Evolutionary conservation across 2,797 vertebrate genomes (phyloP).

Genomic region (Hafferia zeledoni): DNA sequence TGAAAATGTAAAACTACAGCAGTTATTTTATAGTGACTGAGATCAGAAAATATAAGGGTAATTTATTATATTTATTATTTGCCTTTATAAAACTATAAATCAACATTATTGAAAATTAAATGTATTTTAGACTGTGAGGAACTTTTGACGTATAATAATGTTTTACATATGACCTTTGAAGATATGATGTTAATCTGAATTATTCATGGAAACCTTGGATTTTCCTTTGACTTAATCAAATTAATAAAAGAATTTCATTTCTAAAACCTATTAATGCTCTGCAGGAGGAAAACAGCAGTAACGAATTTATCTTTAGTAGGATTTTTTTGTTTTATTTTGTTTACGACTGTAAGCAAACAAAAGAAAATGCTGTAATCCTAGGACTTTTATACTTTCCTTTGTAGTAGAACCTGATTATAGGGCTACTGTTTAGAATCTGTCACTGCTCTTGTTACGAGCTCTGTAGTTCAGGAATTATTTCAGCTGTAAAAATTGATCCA

Average conservation of each 20-base stretch:
- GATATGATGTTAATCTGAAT: slow-evolving; percentile 85
- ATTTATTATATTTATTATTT: slow-evolving; percentile 97
- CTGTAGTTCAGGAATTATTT: background rate
- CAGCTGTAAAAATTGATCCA: background rate
- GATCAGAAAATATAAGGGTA: slow-evolving; percentile 86
- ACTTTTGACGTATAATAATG: slow-evolving; percentile 76
- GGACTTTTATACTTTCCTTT: background rate
- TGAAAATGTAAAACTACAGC: slow-evolving; percentile 85
- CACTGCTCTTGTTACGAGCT: background rate
- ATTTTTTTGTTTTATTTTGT: slow-evolving; percentile 4
- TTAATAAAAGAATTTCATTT: slow-evolving; percentile 77
- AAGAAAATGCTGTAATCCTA: background rate
- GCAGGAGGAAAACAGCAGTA: slow-evolving; percentile 34
- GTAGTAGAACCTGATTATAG: background rate
- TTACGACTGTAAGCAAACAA: background rate
- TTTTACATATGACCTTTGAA: slow-evolving; percentile 84
- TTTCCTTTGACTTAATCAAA: slow-evolving; percentile 76
- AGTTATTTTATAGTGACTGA: slow-evolving; percentile 82
- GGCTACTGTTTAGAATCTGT: background rate
- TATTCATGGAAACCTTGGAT: slow-evolving; percentile 81
- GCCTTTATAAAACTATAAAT: slow-evolving; percentile 92
- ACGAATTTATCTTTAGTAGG: slow-evolving; percentile 36
- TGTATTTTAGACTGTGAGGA: slow-evolving; percentile 75
- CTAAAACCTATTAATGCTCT: slow-evolving; percentile 67
- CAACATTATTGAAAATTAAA: slow-evolving; percentile 89